Evolutionary conservation across 2,888 invertebrate species (phyloP).

Genomic region (Temnothorax ravouxi): DNA sequence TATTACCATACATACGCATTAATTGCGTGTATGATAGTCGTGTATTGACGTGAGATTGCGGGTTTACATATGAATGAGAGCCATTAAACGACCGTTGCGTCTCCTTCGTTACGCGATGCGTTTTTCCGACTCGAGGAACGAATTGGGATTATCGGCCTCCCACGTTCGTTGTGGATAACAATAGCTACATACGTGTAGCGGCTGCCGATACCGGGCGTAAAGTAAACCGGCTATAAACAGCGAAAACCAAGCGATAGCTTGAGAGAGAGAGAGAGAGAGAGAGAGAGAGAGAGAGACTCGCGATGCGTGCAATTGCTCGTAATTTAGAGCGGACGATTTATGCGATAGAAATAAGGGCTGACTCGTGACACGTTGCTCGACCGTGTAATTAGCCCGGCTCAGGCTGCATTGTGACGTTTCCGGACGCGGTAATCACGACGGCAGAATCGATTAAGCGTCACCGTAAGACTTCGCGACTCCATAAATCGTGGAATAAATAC

Average conservation of each 20-base stretch:
- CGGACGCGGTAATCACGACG: slow-evolving; percentile 36
- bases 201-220: not conserved
- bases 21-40: not conserved
- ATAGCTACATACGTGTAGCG: not conserved
- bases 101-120: not conserved
- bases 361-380: slow-evolving; percentile 56
- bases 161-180: not conserved
- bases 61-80: not conserved
- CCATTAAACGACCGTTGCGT: not conserved
- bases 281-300: not conserved
- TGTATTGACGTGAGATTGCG: slow-evolving; percentile 7
- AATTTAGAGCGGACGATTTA: slow-evolving; percentile 53
- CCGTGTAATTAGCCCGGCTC: slow-evolving; percentile 54
- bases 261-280: not conserved
- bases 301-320: slow-evolving; percentile 51
- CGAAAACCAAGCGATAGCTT: slow-evolving; percentile 30
- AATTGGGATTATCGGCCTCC: slow-evolving; percentile 1
- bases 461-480: slow-evolving; percentile 39
- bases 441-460: slow-evolving; percentile 48
- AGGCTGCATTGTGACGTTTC: slow-evolving; percentile 49
- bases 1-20: slow-evolving; percentile 25
- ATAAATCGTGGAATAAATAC: slow-evolving; percentile 46
- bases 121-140: not conserved
- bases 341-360: slow-evolving; percentile 53
- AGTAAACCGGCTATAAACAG: slow-evolving; percentile 24